Base-by-base conservation (phyloP, 2,797 vertebrate species). In the Paguma larvata region DNA sequence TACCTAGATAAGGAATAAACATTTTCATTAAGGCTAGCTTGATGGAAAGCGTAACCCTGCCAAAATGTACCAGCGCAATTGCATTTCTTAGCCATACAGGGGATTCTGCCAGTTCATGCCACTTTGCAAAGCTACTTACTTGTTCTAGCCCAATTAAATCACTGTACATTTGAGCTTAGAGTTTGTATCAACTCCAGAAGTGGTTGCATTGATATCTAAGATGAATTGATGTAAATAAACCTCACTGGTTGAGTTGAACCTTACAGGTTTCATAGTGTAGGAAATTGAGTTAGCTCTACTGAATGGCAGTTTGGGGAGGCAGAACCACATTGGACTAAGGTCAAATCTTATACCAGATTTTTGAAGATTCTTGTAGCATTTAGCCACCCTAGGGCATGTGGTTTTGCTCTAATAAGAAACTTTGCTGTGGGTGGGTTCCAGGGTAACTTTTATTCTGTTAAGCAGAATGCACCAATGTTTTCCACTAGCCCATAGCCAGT, bases 1-100 rank as follows among this genome's bases (percentile, higher is more conserved):
- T 90, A 30, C 82, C 78, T 63, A 30, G n/a, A 72, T 88, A 38
- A 83, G 62, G 91, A 93, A 79, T 78, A 72, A 85, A 78, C 3
- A 3, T 63, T 95, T 92, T 68, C 19, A 25, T 85, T 87, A 94
- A 93, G 19, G 11, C 19, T 83, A n/a, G 14, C 15, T 83, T 38
- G 14, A 72, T 44, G 16, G 75, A 75, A 92, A 80, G 41, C 19
- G 3, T 77, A 87, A 94, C 23, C 1, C 34, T 83, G 21, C 41
- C 65, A 85, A 80, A 56, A 59, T 93, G 18, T 62, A 87, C 84
- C 84, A 78, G 25, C 9, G 38, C 84, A 73, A 46, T 23, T 75
- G 30, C 1, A 15, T 59, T 89, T 78, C 48, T 25, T 34, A 89
- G 44, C 27, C 18, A 7, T 34, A 67, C 65, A 15, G n/a, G 19